A percentile compares a stretch with the other conserved stretches of the same genome.
These are phyloP conservation scores for Diorhabda sublineata DNA, from an alignment of 1,140 invertebrate genomes.

Conservation along the genomic window DNA sequence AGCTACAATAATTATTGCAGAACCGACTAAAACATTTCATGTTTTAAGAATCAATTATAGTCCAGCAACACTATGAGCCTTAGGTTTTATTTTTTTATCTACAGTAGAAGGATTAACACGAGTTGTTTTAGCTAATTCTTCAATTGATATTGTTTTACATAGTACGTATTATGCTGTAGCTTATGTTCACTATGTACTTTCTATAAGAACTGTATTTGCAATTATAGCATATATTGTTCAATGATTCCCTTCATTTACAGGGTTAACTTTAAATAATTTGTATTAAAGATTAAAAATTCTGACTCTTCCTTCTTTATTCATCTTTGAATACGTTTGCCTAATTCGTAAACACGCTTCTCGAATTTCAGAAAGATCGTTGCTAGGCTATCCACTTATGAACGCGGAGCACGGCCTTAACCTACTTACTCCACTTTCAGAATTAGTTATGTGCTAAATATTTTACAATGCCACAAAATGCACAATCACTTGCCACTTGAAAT, in stretches of 20 bases:
- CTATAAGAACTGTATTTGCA: conserved; percentile 63
- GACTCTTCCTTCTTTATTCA: too few relatives aligned
- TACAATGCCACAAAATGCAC: too few relatives aligned
- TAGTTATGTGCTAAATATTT: too few relatives aligned
- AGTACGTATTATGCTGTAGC: conserved; percentile 71
- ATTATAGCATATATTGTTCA: conserved; percentile 63
- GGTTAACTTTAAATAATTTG: neutral
- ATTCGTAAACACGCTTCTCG: too few relatives aligned
- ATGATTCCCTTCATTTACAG: conserved; percentile 60
- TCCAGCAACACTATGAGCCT: conserved; percentile 49
- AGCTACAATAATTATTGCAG: conserved; percentile 68
- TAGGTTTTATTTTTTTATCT: conserved; percentile 70
- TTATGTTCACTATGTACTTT: conserved; percentile 68
- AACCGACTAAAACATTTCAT: conserved; percentile 59
- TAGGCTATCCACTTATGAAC: too few relatives aligned
- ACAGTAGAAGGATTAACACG: conserved; percentile 59
- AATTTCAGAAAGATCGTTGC: too few relatives aligned
- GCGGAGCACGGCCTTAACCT: too few relatives aligned
- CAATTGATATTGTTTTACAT: conserved; percentile 49
- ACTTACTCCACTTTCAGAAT: too few relatives aligned
- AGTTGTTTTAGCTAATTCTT: conserved; percentile 51
- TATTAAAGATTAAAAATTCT: neutral
- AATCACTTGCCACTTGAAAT: too few relatives aligned
- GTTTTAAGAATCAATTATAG: conserved; percentile 52
- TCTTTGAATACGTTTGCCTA: too few relatives aligned